Percentiles rank a stretch among this genome's conserved stretches.
Conservation (phyloP, 2,888 invertebrate species). For the Caradrina clavipalpis region DNA sequence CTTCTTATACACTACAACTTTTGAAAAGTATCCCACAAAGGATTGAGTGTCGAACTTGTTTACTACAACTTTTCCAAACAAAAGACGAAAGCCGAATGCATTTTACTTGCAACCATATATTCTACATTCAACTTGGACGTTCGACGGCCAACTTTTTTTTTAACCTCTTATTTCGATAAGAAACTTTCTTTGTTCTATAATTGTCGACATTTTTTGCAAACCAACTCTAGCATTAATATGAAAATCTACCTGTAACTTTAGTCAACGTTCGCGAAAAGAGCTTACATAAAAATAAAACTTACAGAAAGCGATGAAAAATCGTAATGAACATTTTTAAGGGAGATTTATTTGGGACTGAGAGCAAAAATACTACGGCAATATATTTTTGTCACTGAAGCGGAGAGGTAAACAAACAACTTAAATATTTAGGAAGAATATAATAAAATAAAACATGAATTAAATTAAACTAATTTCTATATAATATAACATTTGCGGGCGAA, state of each 20-base stretch:
- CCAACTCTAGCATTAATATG: background rate
- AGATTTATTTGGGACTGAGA: conserved; percentile 36
- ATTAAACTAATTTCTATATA: background rate
- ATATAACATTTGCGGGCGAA: background rate
- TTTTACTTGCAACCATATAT: conserved; percentile 71
- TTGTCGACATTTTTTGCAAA: conserved; percentile 23
- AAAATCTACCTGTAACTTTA: conserved; percentile 11
- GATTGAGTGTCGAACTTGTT: conserved; percentile 88
- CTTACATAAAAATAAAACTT: conserved; percentile 14
- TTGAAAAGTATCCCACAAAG: conserved; percentile 86
- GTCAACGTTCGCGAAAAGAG: conserved; percentile 1
- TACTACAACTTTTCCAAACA: conserved; percentile 83
- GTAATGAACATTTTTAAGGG: conserved; percentile 44
- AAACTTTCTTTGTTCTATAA: conserved; percentile 33
- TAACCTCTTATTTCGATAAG: conserved; percentile 45
- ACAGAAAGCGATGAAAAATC: conserved; percentile 28
- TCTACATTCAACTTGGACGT: conserved; percentile 48
- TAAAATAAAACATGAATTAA: conserved; percentile 5
- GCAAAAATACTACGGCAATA: conserved; percentile 32
- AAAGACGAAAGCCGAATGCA: conserved; percentile 81
- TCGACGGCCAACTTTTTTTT: conserved; percentile 41
- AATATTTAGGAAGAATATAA: conserved; percentile 18
- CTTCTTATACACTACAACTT: conserved; percentile 78
- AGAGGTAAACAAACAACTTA: conserved; percentile 43
- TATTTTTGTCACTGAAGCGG: conserved; percentile 43